Evolutionary conservation across 1,140 invertebrate species (phyloP).

Genomic region (Phymorhynchus buccinoides): DNA sequence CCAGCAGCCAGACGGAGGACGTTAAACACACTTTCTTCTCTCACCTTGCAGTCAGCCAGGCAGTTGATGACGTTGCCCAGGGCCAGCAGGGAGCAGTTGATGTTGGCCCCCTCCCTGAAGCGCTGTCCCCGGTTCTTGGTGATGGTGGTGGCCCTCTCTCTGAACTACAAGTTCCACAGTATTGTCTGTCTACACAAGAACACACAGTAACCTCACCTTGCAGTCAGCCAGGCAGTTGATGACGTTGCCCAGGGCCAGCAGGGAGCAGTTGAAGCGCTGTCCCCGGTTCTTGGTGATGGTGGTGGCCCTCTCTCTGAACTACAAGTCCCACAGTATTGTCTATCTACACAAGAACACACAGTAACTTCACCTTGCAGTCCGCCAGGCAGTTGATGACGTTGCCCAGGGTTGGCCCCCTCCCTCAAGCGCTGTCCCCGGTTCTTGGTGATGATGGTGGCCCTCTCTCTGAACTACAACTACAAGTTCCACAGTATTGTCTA

Average conservation of each 20-base stretch:
- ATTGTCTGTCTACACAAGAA: no score
- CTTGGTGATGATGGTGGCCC: conserved; percentile 89
- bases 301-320: conserved; percentile 89
- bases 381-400: conserved; percentile 95
- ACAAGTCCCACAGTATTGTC: no score
- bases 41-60: conserved; percentile 76
- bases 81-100: conserved; percentile 91
- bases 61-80: conserved; percentile 96
- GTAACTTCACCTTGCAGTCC: conserved; percentile 67
- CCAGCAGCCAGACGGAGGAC: no score
- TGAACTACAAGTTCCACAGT: no score
- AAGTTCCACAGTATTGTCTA: no score
- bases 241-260: conserved; percentile 93
- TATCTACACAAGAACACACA: no score
- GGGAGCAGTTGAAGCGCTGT: conserved; percentile 90
- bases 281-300: conserved; percentile 90
- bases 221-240: conserved; percentile 87
- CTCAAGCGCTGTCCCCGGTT: conserved; percentile 89
- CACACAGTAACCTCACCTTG: no score
- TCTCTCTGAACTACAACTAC: no score
- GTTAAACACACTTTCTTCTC: no score
- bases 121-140: conserved; percentile 90
- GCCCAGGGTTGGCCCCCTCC: conserved; percentile 92
- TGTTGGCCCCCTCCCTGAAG: conserved; percentile 93
- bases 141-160: conserved; percentile 88